Conservation (phyloP, 2,113 vertebrate genomes). For the Rhabdomys dilectus region DNA sequence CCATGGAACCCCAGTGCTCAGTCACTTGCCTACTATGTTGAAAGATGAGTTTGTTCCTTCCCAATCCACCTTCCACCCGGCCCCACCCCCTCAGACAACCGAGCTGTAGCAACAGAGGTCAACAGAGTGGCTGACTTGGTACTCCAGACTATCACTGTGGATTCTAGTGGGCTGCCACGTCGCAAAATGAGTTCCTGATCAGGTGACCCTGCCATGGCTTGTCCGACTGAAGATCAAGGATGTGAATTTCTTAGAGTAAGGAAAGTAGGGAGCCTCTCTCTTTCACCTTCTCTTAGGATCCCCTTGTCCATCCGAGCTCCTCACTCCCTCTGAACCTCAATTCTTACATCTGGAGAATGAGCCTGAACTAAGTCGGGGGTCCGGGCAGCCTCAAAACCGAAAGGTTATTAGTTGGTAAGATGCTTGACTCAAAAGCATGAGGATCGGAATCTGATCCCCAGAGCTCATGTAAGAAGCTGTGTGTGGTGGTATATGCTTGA, state of each 20-base stretch:
- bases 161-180: neutral
- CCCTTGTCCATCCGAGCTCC: neutral
- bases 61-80: neutral
- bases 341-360: neutral
- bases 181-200: neutral
- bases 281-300: neutral
- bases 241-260: neutral
- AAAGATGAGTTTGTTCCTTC: neutral
- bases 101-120: neutral
- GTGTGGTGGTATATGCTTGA: neutral
- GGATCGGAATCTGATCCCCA: neutral
- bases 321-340: neutral
- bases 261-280: neutral
- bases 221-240: neutral
- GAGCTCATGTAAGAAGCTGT: neutral
- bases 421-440: too few relatives aligned
- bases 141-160: neutral
- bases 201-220: neutral
- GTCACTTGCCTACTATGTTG: neutral
- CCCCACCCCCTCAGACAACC: neutral
- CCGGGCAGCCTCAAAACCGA: neutral
- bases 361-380: neutral
- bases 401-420: neutral
- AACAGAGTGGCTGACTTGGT: neutral
- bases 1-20: neutral